phyloP scores from a whole-genome alignment of 1,140 invertebrate genomes.

The Orchestia grillus region DNA sequence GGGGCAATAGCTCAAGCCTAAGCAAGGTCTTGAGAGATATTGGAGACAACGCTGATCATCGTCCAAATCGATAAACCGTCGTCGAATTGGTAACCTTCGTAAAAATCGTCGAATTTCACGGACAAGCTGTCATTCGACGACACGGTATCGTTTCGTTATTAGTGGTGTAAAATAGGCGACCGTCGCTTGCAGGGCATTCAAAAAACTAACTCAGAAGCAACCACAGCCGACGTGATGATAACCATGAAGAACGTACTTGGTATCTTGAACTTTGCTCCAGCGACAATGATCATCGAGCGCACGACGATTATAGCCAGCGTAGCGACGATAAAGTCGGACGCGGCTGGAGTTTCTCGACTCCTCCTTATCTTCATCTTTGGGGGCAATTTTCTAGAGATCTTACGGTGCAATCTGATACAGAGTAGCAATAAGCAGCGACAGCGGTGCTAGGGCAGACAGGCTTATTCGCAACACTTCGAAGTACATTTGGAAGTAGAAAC shows the following conservation, averaged over 20 bases:
- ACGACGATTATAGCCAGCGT: neutral
- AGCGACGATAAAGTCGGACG: neutral
- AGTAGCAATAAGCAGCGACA: neutral
- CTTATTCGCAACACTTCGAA: neutral
- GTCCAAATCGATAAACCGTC: too few relatives aligned
- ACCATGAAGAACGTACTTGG: neutral
- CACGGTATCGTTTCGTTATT: neutral
- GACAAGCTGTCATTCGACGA: neutral
- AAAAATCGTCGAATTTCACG: neutral
- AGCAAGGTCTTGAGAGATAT: neutral
- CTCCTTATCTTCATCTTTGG: neutral
- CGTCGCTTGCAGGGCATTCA: neutral
- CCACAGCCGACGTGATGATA: neutral
- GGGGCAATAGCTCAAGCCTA: neutral
- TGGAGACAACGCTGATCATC: neutral
- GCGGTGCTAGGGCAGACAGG: neutral
- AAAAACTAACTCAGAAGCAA: neutral
- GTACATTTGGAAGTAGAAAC: neutral
- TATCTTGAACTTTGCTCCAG: neutral
- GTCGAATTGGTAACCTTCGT: too few relatives aligned
- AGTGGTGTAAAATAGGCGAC: neutral
- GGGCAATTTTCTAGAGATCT: neutral
- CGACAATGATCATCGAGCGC: neutral
- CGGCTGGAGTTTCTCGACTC: neutral
- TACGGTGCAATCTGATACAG: conserved; percentile 7